Conservation (phyloP, 2,113 vertebrate species). For the Eulemur macaco region DNA sequence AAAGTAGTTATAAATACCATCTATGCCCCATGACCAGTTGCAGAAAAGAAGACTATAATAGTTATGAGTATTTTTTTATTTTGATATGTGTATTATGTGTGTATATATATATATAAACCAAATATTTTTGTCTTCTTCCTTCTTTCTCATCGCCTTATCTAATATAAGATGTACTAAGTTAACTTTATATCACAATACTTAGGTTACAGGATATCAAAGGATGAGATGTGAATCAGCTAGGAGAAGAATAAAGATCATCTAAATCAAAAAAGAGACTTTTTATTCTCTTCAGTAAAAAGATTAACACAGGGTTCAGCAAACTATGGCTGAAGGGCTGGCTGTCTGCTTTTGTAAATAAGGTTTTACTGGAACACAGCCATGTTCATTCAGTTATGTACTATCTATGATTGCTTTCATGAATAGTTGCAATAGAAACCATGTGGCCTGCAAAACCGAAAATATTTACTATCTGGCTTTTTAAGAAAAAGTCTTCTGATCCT, state of each 20-base stretch:
- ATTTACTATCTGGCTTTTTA: slow-evolving; percentile 4
- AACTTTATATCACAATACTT: slow-evolving; percentile 35
- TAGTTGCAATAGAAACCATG: slow-evolving; percentile 27
- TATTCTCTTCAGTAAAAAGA: slow-evolving; percentile 3
- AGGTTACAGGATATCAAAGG: neutral
- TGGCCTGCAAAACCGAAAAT: slow-evolving; percentile 21
- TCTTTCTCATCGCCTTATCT: neutral
- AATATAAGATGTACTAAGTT: slow-evolving; percentile 6
- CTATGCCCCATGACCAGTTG: neutral
- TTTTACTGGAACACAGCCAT: neutral
- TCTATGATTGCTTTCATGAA: neutral
- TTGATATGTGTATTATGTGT: neutral
- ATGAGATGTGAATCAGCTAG: neutral
- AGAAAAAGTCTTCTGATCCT: neutral
- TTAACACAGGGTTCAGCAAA: neutral
- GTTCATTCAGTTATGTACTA: neutral
- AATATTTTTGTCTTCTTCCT: slow-evolving; percentile 39
- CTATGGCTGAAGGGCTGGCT: neutral
- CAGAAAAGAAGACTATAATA: neutral
- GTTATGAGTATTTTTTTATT: neutral
- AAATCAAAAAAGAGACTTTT: neutral
- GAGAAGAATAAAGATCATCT: neutral
- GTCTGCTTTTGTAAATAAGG: slow-evolving; percentile 26
- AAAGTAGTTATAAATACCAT: neutral
- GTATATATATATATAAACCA: neutral